Conservation (phyloP, 2,113 vertebrate species). For the Accipiter cooperii region DNA sequence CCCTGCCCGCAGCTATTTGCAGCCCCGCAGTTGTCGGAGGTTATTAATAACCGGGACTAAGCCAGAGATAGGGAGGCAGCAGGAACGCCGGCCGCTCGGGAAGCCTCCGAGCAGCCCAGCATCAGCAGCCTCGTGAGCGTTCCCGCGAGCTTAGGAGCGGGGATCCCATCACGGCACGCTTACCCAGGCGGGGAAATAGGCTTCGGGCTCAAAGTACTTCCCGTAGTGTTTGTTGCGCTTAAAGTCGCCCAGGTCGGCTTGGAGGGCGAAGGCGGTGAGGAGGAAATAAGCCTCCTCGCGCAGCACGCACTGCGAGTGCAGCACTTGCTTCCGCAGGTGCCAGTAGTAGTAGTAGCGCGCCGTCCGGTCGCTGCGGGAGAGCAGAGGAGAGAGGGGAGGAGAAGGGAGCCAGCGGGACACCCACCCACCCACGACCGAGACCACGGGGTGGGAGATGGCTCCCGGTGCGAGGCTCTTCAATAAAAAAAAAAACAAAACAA, state of each 20-base stretch:
- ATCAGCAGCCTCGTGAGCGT: fast-evolving
- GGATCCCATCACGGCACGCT: fast-evolving
- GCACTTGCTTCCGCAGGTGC: slow-evolving; percentile 95
- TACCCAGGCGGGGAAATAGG: slow-evolving; percentile 97
- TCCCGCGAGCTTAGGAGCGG: fast-evolving
- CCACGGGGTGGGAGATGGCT: not conserved
- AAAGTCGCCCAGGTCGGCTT: slow-evolving; percentile 96
- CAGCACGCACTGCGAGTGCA: slow-evolving; percentile 90
- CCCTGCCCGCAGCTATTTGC: not conserved
- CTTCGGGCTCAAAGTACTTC: slow-evolving; percentile 95
- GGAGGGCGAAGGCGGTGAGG: slow-evolving; percentile 93
- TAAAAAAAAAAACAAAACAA: not conserved
- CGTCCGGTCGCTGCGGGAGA: slow-evolving; percentile 81
- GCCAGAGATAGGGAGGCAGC: not conserved
- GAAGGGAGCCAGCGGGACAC: not conserved
- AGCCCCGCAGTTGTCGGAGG: not conserved
- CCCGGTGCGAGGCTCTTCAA: fast-evolving
- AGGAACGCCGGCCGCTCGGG: not conserved
- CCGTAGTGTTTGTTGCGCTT: slow-evolving; percentile 94
- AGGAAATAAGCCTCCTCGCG: slow-evolving; percentile 97
- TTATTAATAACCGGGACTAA: not conserved
- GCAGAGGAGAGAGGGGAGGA: not conserved
- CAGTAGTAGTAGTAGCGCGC: slow-evolving; percentile 98
- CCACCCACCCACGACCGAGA: not conserved
- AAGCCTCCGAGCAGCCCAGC: not conserved